Evolutionary conservation across 1,140 invertebrate genomes (phyloP).

Genomic region (Protaetia brevitarsis): DNA sequence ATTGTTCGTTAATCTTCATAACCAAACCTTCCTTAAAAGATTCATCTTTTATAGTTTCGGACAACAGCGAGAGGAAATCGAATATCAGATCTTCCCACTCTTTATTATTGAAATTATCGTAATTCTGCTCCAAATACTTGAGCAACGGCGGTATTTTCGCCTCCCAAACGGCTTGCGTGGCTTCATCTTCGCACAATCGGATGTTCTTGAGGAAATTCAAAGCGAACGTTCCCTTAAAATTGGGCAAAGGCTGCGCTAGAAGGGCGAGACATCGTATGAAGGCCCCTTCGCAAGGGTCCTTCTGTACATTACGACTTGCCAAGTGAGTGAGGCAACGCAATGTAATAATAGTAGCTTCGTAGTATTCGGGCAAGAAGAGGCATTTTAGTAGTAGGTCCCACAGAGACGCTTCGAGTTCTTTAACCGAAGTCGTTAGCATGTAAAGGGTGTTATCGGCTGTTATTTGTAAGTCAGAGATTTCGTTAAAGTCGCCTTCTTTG

Average conservation of each 20-base stretch:
- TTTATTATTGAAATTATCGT: slow-evolving; percentile 50
- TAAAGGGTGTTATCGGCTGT: slow-evolving; percentile 75
- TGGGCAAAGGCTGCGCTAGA: slow-evolving; percentile 63
- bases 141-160: slow-evolving; percentile 69
- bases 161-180: slow-evolving; percentile 69
- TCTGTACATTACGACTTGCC: slow-evolving; percentile 52
- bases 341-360: slow-evolving; percentile 60
- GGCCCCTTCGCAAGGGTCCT: slow-evolving; percentile 50
- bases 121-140: slow-evolving; percentile 60
- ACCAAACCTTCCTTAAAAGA: slow-evolving; percentile 55
- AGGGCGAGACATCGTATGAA: slow-evolving; percentile 67
- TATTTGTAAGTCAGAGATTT: slow-evolving; percentile 57
- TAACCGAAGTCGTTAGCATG: slow-evolving; percentile 80
- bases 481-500: slow-evolving; percentile 49
- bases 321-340: slow-evolving; percentile 66
- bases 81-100: slow-evolving; percentile 57
- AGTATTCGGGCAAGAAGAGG: slow-evolving; percentile 67
- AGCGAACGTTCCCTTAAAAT: slow-evolving; percentile 66
- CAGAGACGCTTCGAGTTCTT: slow-evolving; percentile 68
- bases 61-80: slow-evolving; percentile 52
- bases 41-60: slow-evolving; percentile 54
- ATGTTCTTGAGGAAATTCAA: slow-evolving; percentile 67
- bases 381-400: slow-evolving; percentile 77
- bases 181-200: slow-evolving; percentile 61
- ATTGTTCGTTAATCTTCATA: slow-evolving; percentile 52